Evolutionary conservation across 2,797 vertebrate species (phyloP), one percentile per base, ranked within the genome.

Genomic region (Carapus acus): DNA sequence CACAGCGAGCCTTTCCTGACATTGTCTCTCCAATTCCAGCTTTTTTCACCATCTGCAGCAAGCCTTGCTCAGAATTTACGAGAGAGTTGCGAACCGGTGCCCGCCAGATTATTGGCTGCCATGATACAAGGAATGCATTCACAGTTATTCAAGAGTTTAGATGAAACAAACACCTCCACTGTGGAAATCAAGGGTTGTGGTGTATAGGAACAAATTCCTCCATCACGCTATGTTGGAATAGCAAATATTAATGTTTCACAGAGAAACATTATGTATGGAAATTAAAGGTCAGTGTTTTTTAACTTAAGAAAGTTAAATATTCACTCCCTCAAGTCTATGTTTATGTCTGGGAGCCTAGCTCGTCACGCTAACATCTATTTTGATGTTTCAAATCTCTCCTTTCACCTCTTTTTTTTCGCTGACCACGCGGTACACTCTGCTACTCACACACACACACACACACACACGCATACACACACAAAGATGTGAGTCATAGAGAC

Each of bases 1-100:
- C 33, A 62, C 53, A 44, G 16, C 8, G 17, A 53, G 48, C 65
- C 14, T 58, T 82, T 82, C 80, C 73, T 73, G 17, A 65, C 61
- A 81, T 69, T 65, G 77, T 76, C 42, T 54, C 65, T 48, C 69
- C 24, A 14, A 19, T 12, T 44, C 16, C 16, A 17, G 3, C n/a
- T n/a, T 38, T 16, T 41, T 65, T 47, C 29, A 34, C 22, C 14
- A 9, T 1, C 17, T 14, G 7, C 3, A 1, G 11, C 44, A 22
- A 1, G 39, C 33, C 12, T 2, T 41, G 11, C 14, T 16, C 6
- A 18, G 50, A 11, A 16, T 49, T 53, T 14, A 39, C 34, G 56
- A 50, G 17, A 43, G 29, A 5, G 40, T 21, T 3, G 20, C 6
- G 29, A 2, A 47, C 29, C 11, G 12, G 23, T 44, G 64, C 62